A percentile compares a stretch with the other conserved stretches of the same genome.
Evolutionary conservation across 2,797 vertebrate species (phyloP).

Genomic region (Arctocebus calabarensis): DNA sequence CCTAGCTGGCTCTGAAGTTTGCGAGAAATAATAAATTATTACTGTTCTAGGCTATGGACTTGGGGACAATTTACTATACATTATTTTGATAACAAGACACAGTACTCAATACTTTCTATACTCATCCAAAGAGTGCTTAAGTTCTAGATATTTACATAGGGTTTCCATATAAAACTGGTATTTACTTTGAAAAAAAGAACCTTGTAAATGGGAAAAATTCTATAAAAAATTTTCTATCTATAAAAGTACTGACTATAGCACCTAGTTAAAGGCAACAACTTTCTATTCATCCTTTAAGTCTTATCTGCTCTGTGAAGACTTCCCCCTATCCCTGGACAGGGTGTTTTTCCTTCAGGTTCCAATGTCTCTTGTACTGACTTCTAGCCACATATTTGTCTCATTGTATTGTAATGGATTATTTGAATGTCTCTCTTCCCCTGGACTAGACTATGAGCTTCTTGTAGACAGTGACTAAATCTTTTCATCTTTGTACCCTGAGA

Average conservation of each 20-base stretch:
- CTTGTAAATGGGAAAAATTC: slow-evolving; percentile 16
- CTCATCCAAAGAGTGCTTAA: background rate
- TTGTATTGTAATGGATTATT: slow-evolving; percentile 15
- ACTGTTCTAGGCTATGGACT: slow-evolving; percentile 11
- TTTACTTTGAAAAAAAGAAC: slow-evolving; percentile 47
- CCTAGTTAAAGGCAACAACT: background rate
- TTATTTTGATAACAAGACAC: background rate
- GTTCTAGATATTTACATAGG: slow-evolving; percentile 13
- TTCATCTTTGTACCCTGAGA: background rate
- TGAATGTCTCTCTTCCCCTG: slow-evolving; percentile 43
- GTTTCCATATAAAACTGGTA: slow-evolving; percentile 36
- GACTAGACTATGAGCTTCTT: slow-evolving; percentile 13
- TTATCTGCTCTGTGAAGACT: slow-evolving; percentile 52
- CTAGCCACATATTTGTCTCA: background rate
- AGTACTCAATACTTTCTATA: slow-evolving; percentile 29
- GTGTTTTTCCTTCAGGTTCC: background rate
- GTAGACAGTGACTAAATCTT: slow-evolving; percentile 22
- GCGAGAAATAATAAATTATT: background rate
- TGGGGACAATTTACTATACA: background rate
- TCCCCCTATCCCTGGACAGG: background rate
- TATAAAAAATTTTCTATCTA: background rate
- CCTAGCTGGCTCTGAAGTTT: background rate
- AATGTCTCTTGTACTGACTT: background rate
- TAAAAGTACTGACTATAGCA: slow-evolving; percentile 25
- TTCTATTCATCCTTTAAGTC: slow-evolving; percentile 8